phyloP scores from a whole-genome alignment of 2,113 vertebrate genomes.

The Psephotus haematonotus region DNA sequence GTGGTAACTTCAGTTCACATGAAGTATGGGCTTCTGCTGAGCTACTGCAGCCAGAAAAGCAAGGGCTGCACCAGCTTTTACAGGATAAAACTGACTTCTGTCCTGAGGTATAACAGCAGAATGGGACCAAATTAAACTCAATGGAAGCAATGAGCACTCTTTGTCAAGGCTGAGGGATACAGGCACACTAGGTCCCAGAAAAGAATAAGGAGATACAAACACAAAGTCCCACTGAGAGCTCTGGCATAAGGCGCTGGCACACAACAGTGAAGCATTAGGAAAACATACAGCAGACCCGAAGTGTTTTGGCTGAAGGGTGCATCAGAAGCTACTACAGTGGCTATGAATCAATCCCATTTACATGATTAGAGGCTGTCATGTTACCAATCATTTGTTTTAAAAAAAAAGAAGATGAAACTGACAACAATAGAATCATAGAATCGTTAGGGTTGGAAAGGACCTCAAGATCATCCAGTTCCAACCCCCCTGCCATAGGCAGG shows the following conservation, averaged over 20 bases:
- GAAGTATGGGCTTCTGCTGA: not conserved
- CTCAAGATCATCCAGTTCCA: too few species aligned
- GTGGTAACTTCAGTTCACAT: not conserved
- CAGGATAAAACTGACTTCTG: not conserved
- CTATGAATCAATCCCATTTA: not conserved
- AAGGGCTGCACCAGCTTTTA: not conserved
- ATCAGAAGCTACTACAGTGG: not conserved
- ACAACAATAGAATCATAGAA: too few species aligned
- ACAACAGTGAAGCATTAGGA: not conserved
- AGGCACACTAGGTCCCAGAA: not conserved
- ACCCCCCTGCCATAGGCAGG: too few species aligned
- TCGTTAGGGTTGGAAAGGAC: too few species aligned
- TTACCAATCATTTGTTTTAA: not conserved
- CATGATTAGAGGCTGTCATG: not conserved
- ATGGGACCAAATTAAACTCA: not conserved
- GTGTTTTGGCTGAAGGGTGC: not conserved
- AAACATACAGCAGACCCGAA: not conserved
- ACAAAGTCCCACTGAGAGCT: not conserved
- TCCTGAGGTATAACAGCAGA: not conserved
- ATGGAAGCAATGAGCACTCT: not conserved
- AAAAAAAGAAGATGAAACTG: not conserved
- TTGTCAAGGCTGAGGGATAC: not conserved
- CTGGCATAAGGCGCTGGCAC: not conserved
- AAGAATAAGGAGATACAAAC: not conserved
- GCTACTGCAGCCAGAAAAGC: not conserved